Conservation (phyloP, 2,797 vertebrate species). For the Oophaga sylvatica region DNA sequence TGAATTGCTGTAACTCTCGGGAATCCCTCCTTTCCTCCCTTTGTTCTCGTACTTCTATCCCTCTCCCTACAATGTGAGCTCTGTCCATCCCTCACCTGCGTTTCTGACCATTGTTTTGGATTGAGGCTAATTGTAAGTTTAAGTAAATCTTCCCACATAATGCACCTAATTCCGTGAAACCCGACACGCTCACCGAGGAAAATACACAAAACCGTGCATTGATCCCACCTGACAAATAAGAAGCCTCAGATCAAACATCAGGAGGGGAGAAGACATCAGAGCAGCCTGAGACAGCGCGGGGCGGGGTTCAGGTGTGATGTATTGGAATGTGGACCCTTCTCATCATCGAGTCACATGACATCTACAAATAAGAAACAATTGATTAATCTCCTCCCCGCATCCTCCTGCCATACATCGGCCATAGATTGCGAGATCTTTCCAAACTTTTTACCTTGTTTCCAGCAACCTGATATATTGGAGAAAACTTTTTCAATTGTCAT, state of each 20-base stretch:
- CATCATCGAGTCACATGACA: no score
- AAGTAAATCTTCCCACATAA: constrained; percentile 9
- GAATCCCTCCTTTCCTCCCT: not conserved
- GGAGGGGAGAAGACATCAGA: no score
- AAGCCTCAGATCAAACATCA: not conserved
- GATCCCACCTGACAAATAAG: constrained; percentile 2
- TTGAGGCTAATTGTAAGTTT: constrained; percentile 27
- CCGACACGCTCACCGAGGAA: constrained; percentile 29
- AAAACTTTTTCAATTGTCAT: no score
- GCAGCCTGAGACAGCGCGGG: not conserved
- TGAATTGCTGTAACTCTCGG: not conserved
- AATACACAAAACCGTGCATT: not conserved
- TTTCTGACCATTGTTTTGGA: constrained; percentile 38
- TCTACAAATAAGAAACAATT: not conserved
- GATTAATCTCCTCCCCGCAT: not conserved
- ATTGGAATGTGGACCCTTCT: not conserved
- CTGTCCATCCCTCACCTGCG: constrained; percentile 32
- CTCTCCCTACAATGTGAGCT: not conserved
- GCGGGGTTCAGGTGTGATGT: not conserved
- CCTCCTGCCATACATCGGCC: no score
- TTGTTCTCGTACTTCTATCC: not conserved
- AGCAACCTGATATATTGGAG: no score
- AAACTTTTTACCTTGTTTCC: no score
- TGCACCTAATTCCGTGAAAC: constrained; percentile 14
- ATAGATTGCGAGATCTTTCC: no score